Percentiles rank a stretch among this genome's conserved stretches.
These are phyloP conservation scores for Acanthosepion esculentum DNA, from an alignment of 2,888 invertebrate species.

Conservation along the genomic window DNA sequence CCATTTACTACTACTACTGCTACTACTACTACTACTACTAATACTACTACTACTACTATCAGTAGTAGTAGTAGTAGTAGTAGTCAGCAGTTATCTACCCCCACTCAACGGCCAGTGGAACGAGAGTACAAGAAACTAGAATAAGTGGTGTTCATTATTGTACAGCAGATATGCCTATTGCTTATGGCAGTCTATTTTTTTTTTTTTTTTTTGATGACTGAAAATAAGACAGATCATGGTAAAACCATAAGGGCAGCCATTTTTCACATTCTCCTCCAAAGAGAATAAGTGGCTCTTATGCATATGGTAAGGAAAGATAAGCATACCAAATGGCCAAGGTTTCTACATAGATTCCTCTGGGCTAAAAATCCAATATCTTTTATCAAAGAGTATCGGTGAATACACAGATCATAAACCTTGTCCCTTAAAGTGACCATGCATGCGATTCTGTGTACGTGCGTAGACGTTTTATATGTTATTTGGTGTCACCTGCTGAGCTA, in stretches of 20 bases:
- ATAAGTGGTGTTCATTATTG: not conserved
- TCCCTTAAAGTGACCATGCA: not conserved
- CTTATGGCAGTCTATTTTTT: not conserved
- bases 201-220: not conserved
- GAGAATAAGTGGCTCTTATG: not conserved
- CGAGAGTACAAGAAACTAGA: not conserved
- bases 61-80: not conserved
- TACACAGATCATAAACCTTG: not conserved
- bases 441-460: not conserved
- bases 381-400: not conserved
- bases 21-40: not conserved
- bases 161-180: not conserved
- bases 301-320: not conserved
- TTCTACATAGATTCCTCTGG: not conserved
- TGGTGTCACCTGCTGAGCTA: not conserved
- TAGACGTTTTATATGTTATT: not conserved
- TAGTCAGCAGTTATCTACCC: not conserved
- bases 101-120: fast-evolving
- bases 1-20: not conserved
- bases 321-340: not conserved
- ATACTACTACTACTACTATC: not conserved
- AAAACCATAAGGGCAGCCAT: not conserved
- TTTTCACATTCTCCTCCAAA: not conserved
- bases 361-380: not conserved
- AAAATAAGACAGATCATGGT: not conserved